phyloP scores from a whole-genome alignment of 2,888 invertebrate species.

The Dyspetes luteomarginatus region DNA sequence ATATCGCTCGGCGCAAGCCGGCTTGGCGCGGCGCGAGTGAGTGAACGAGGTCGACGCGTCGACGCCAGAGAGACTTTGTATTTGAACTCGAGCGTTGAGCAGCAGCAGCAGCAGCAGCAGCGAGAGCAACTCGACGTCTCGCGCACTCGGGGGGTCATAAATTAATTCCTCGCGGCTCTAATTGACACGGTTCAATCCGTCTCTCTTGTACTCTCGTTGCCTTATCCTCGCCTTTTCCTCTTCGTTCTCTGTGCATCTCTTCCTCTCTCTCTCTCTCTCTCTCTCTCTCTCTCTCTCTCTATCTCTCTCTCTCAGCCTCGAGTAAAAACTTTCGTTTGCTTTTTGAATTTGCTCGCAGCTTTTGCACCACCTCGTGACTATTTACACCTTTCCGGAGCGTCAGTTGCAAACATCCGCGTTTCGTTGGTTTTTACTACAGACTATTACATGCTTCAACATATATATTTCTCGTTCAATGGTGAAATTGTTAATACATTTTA shows the following conservation, averaged over 20 bases:
- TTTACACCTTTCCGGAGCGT: conserved; percentile 51
- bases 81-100: conserved; percentile 57
- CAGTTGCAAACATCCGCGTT: conserved; percentile 62
- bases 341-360: conserved; percentile 55
- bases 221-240: not conserved
- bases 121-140: conserved; percentile 41
- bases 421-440: conserved; percentile 39
- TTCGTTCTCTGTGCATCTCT: conserved; percentile 9
- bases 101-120: conserved; percentile 12
- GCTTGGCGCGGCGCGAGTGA: conserved; percentile 5
- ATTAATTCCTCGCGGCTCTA: conserved; percentile 63
- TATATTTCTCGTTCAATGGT: too few species aligned
- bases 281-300: conserved; percentile 5
- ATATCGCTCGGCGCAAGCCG: conserved; percentile 46
- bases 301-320: conserved; percentile 26
- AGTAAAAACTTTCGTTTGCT: conserved; percentile 61
- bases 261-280: conserved; percentile 17
- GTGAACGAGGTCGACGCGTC: conserved; percentile 53
- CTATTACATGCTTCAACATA: too few species aligned
- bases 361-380: conserved; percentile 54
- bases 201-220: conserved; percentile 5
- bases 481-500: too few species aligned
- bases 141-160: conserved; percentile 54
- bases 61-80: conserved; percentile 54
- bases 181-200: conserved; percentile 59